Evolutionary conservation across 1,140 invertebrate species (phyloP).

Genomic region (Drosophila pallidifrons): DNA sequence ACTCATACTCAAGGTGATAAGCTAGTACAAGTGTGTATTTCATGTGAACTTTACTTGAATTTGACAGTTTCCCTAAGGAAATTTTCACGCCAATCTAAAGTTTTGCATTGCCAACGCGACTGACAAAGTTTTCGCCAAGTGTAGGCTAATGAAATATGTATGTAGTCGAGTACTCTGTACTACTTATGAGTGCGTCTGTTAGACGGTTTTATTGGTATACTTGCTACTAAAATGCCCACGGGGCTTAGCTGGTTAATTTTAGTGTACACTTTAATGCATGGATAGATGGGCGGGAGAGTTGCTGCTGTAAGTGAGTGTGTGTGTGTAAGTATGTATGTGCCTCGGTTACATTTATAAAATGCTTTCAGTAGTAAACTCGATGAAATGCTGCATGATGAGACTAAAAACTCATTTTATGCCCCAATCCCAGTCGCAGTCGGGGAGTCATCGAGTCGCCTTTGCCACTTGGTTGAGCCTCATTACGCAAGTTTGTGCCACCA

Average conservation of each 20-base stretch:
- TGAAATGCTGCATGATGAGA: slow-evolving; percentile 44
- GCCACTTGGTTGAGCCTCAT: slow-evolving; percentile 59
- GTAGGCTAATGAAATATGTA: slow-evolving; percentile 42
- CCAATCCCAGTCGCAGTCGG: slow-evolving; percentile 20
- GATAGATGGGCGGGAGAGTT: slow-evolving; percentile 6
- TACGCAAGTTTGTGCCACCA: slow-evolving; percentile 66
- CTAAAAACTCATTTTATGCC: slow-evolving; percentile 38
- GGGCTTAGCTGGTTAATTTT: slow-evolving; percentile 73
- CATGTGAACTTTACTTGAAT: background rate
- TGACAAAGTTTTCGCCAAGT: slow-evolving; percentile 29
- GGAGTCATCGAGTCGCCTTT: slow-evolving; percentile 53
- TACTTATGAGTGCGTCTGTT: slow-evolving; percentile 32
- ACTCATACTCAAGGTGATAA: background rate
- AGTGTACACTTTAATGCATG: slow-evolving; percentile 42
- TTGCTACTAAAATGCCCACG: slow-evolving; percentile 71
- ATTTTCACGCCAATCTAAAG: slow-evolving; percentile 7
- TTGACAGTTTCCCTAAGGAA: slow-evolving; percentile 4
- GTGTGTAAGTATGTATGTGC: background rate
- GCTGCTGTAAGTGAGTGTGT: background rate
- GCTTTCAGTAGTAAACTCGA: slow-evolving; percentile 26
- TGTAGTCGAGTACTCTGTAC: slow-evolving; percentile 5
- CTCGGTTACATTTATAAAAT: slow-evolving; percentile 35
- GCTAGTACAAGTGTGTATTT: background rate
- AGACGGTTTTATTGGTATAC: slow-evolving; percentile 69
- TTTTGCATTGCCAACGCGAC: background rate